Percentiles rank a stretch among this genome's conserved stretches.
Conservation (phyloP, 1,140 invertebrate species). For the Micrasema minimum region DNA sequence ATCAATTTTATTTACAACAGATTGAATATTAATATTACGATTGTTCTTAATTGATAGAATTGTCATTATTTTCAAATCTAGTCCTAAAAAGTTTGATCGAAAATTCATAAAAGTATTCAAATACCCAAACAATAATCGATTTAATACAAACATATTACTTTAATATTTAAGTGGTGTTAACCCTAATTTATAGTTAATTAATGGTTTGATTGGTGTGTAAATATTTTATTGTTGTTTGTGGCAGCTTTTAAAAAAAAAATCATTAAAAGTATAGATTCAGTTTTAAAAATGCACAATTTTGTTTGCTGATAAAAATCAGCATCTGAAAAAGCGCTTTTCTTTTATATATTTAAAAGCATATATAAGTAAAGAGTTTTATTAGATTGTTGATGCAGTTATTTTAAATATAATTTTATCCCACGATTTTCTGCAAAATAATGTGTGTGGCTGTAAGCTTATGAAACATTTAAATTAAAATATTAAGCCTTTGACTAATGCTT, state of each 20-base stretch:
- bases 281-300: neutral
- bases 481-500: slow-evolving; percentile 47
- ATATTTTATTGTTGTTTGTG: neutral
- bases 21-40: neutral
- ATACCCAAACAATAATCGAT: too few relatives aligned
- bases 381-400: neutral
- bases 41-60: neutral
- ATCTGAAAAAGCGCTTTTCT: slow-evolving; percentile 38
- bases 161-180: too few relatives aligned
- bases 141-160: too few relatives aligned
- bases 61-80: neutral
- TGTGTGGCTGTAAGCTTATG: neutral
- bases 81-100: too few relatives aligned
- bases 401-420: slow-evolving; percentile 26
- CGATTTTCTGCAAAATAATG: neutral
- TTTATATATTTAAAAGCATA: slow-evolving; percentile 51
- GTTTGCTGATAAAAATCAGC: neutral
- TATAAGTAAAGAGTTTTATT: slow-evolving; percentile 47
- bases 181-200: too few relatives aligned
- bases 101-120: too few relatives aligned
- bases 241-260: slow-evolving; percentile 2
- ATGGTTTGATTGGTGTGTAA: too few relatives aligned
- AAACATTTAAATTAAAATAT: slow-evolving; percentile 2
- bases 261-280: neutral
- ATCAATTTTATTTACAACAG: too few relatives aligned